Conservation (phyloP, 1,140 invertebrate species). For the Drosophila arawakana region DNA sequence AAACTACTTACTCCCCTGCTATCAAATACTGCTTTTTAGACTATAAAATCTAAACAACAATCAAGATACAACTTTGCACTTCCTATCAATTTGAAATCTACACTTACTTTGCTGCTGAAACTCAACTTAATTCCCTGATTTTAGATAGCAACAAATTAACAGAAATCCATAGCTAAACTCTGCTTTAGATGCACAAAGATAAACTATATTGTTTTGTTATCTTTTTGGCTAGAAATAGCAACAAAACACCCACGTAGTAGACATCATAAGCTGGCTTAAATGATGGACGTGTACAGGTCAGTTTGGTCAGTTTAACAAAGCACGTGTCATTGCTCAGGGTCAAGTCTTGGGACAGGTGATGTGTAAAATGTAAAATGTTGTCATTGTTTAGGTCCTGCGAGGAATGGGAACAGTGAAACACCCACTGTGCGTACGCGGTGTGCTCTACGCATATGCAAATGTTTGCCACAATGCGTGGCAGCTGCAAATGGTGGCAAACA, state of each 20-base stretch:
- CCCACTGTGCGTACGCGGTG: constrained; percentile 60
- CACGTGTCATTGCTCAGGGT: constrained; percentile 59
- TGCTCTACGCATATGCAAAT: constrained; percentile 64
- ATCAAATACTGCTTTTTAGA: not conserved
- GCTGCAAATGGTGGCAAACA: constrained; percentile 61
- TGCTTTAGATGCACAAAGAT: not conserved
- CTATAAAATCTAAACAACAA: not conserved
- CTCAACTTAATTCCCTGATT: not conserved
- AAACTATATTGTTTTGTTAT: not conserved
- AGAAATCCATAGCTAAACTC: constrained; percentile 31
- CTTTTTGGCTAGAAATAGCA: not conserved
- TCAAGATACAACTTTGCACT: not conserved
- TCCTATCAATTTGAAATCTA: not conserved
- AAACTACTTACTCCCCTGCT: too few species aligned
- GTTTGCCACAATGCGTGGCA: constrained; percentile 54
- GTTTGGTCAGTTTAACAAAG: constrained; percentile 48
- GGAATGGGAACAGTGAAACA: constrained; percentile 32
- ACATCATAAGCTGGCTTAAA: constrained; percentile 27
- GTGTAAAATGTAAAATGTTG: constrained; percentile 35
- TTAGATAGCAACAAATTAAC: constrained; percentile 35
- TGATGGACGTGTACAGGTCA: constrained; percentile 50
- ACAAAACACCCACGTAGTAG: constrained; percentile 33
- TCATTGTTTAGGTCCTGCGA: constrained; percentile 44
- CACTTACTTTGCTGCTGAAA: not conserved
- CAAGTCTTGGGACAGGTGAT: constrained; percentile 60